Evolutionary conservation across 2,888 invertebrate genomes (phyloP).

Genomic region (Seira musarum): DNA sequence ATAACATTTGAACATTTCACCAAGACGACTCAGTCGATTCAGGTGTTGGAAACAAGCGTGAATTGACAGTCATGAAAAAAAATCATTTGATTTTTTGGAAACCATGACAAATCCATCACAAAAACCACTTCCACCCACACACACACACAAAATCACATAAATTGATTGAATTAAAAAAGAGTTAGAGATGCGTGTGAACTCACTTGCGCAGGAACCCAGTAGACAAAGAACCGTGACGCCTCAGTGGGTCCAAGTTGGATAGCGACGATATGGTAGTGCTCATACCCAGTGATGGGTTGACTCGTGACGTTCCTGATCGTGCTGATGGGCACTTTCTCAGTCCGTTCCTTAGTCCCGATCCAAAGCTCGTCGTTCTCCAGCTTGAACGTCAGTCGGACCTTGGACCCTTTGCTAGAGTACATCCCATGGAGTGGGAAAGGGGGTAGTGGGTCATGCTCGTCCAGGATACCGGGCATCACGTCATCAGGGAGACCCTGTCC

Average conservation of each 20-base stretch:
- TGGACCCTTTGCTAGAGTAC: slow-evolving; percentile 91
- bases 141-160: slow-evolving; percentile 7
- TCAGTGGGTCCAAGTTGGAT: slow-evolving; percentile 93
- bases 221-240: slow-evolving; percentile 93
- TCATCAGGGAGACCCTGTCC: slow-evolving; percentile 88
- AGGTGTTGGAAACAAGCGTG: no score
- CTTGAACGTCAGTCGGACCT: slow-evolving; percentile 93
- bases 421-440: slow-evolving; percentile 88
- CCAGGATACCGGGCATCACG: slow-evolving; percentile 88
- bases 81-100: no score
- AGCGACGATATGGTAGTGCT: slow-evolving; percentile 89
- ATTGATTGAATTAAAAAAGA: slow-evolving; percentile 6
- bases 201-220: slow-evolving; percentile 91
- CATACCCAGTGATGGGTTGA: slow-evolving; percentile 90
- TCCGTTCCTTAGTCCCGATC: slow-evolving; percentile 94
- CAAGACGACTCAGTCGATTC: no score
- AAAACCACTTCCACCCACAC: not conserved
- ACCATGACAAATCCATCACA: slow-evolving; percentile 47
- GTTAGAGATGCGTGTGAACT: no score
- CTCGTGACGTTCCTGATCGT: slow-evolving; percentile 86
- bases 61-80: no score
- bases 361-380: slow-evolving; percentile 88
- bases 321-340: slow-evolving; percentile 92
- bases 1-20: no score
- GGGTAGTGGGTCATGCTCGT: slow-evolving; percentile 86